phyloP scores from a whole-genome alignment of 2,113 vertebrate species.

The Garra rufa region DNA sequence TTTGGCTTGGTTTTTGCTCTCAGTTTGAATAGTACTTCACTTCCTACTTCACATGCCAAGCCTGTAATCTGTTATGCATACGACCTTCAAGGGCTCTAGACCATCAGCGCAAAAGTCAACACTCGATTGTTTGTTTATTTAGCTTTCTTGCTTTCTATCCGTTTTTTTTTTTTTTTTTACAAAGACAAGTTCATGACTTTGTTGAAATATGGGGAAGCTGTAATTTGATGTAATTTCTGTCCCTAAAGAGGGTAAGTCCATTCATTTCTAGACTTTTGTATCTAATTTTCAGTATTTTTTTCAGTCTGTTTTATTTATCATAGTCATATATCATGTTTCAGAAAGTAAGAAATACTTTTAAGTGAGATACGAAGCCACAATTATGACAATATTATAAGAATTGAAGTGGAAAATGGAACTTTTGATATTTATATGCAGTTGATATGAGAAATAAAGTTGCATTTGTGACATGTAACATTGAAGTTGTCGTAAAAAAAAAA shows the following conservation, averaged over 20 bases:
- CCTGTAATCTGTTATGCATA: slow-evolving; percentile 45
- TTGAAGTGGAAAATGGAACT: background rate
- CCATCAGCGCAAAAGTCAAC: slow-evolving; percentile 17
- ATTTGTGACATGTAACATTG: background rate
- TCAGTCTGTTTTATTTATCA: background rate
- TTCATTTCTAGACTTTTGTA: background rate
- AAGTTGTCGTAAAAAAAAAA: background rate
- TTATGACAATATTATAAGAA: background rate
- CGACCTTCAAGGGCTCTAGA: slow-evolving; percentile 14
- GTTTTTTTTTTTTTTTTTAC: background rate
- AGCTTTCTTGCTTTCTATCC: background rate
- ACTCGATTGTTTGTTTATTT: slow-evolving; percentile 20
- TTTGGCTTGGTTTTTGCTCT: slow-evolving; percentile 23
- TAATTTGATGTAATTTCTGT: background rate
- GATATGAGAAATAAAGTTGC: background rate
- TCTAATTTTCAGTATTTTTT: background rate
- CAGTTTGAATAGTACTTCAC: slow-evolving; percentile 37
- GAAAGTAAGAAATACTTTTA: background rate
- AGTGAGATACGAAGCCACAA: background rate
- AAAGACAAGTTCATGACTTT: background rate
- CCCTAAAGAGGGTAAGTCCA: background rate
- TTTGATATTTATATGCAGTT: background rate
- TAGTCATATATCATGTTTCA: background rate
- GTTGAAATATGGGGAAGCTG: background rate
- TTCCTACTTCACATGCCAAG: slow-evolving; percentile 34